Percentiles rank a stretch among this genome's conserved stretches.
Evolutionary conservation across 2,888 invertebrate species (phyloP).

Genomic region (Drosophila mulleri): DNA sequence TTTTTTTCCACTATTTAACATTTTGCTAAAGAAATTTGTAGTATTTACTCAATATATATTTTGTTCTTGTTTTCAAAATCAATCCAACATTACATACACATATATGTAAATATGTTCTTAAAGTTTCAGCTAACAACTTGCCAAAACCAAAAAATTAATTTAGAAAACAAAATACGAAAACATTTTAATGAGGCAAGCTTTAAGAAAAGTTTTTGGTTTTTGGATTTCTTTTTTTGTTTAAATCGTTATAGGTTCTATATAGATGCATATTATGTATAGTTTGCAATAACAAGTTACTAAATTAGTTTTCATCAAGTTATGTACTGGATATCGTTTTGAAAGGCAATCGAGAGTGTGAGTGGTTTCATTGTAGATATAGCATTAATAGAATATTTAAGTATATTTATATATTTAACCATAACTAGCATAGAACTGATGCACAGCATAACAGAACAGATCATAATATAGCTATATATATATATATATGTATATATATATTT

Average conservation of each 20-base stretch:
- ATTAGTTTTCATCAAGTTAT: constrained; percentile 47
- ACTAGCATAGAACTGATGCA: constrained; percentile 68
- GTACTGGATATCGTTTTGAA: constrained; percentile 63
- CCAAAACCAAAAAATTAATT: background rate
- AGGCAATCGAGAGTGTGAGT: constrained; percentile 72
- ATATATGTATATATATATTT: background rate
- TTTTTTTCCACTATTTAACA: constrained; percentile 47
- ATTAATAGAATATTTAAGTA: constrained; percentile 38
- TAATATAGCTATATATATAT: constrained; percentile 24
- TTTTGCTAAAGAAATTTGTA: constrained; percentile 68
- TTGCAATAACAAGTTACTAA: constrained; percentile 75
- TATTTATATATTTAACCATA: constrained; percentile 46
- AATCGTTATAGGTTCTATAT: constrained; percentile 50
- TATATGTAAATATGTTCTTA: constrained; percentile 58
- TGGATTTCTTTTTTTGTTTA: constrained; percentile 8
- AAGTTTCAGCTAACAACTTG: constrained; percentile 25
- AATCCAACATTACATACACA: constrained; percentile 77
- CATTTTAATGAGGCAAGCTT: constrained; percentile 11
- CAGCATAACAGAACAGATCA: constrained; percentile 65
- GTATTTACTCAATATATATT: constrained; percentile 46
- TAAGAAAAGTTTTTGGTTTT: constrained; percentile 12
- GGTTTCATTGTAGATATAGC: constrained; percentile 36
- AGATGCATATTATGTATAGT: constrained; percentile 47
- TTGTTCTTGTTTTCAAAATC: constrained; percentile 35
- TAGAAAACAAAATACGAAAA: background rate